Evolutionary conservation across 2,888 invertebrate species (phyloP), one percentile per base, ranked within the genome.

Genomic region (Drosophila borealis): DNA sequence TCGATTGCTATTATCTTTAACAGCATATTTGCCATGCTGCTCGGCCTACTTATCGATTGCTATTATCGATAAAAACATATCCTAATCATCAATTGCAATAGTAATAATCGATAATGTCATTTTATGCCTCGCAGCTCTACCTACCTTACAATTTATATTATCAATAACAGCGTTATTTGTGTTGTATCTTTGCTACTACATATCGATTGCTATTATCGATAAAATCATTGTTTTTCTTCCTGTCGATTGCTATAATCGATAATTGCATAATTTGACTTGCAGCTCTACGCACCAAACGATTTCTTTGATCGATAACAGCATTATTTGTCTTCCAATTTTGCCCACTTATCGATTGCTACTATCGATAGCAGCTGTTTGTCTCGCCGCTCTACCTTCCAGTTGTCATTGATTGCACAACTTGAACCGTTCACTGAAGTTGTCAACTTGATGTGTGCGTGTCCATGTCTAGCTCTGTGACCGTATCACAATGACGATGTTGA

Each of bases 391-490:
- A 49, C 25, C 34, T 53, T 45, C 13, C 44, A 60, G 54, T 37
- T 49, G 42, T 42, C 53, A 53, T 13, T 37, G 48, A 61, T 60
- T 68, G 60, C 69, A 68, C 68, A 68, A 69, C 9, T 19, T 29
- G 34, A 17, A 42, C 44, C 53, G 14, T 41, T 69, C 62, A 69
- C 69, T 66, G 59, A 70, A 65, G 44, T 70, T 70, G 50, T 74
- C 67, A 71, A 61, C 37, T 57, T 73, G 74, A 64, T 69, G 61
- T 49, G 69, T 48, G 53, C 29, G 62, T 53, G 67, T 53, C 48
- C 25, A 36, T 51, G 45, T 51, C 67, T 36, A n/a, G 42, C 36
- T n/a, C 53, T 39, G 56, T 66, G 65, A 66, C 42, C 56, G 51
- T 49, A 48, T 54, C 34, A 29, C 33, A 21, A 33, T 56, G 29